Evolutionary conservation across 1,140 invertebrate species (phyloP).

Genomic region (Hypsibius dujardini): DNA sequence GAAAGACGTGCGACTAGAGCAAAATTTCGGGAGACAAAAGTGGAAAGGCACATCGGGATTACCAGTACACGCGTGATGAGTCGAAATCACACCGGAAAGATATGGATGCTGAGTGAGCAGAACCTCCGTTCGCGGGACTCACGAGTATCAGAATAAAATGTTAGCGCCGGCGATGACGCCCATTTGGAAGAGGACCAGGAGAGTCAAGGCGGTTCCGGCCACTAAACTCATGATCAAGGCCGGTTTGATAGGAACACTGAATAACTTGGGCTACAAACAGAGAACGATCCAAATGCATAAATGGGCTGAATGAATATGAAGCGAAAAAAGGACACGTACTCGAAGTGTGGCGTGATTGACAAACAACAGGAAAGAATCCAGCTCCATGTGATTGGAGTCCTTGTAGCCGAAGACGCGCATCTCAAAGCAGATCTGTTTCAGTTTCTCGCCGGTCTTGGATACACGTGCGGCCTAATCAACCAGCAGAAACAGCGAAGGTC

Average conservation of each 20-base stretch:
- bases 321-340: constrained; percentile 25
- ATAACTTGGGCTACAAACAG: constrained; percentile 32
- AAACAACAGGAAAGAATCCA: constrained; percentile 34
- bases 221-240: constrained; percentile 23
- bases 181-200: constrained; percentile 18
- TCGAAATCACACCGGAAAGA: too few relatives aligned
- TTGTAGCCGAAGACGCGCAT: constrained; percentile 35
- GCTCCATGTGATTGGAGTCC: constrained; percentile 28
- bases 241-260: constrained; percentile 32
- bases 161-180: constrained; percentile 10
- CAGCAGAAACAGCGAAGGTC: constrained; percentile 16
- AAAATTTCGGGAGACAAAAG: too few relatives aligned
- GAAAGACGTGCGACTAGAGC: too few relatives aligned
- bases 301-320: neutral
- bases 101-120: too few relatives aligned
- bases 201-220: constrained; percentile 19
- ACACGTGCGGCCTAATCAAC: constrained; percentile 32
- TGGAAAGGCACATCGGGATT: too few relatives aligned
- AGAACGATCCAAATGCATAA: constrained; percentile 16
- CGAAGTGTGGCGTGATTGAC: constrained; percentile 29
- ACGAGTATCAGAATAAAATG: constrained; percentile 9
- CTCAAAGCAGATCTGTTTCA: constrained; percentile 32
- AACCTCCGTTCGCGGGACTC: too few relatives aligned
- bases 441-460: constrained; percentile 30
- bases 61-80: too few relatives aligned